A percentile compares a stretch with the other conserved stretches of the same genome.
These are phyloP conservation scores for Drosophila erecta DNA, from an alignment of 1,140 invertebrate species.

Conservation along the genomic window DNA sequence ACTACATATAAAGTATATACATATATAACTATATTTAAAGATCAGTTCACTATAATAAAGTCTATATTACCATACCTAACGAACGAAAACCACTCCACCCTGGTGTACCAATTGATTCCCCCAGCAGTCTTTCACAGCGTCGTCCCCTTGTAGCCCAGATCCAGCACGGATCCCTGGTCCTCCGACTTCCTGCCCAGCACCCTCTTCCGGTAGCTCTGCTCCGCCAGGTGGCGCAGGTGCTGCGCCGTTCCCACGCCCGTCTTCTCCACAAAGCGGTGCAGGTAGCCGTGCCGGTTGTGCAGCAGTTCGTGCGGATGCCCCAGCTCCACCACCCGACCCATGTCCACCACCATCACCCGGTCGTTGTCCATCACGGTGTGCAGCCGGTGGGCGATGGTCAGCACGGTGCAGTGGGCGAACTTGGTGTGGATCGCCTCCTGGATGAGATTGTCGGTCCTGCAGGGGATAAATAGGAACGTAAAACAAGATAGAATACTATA, in stretches of 20 bases:
- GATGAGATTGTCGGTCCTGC: conserved; percentile 89
- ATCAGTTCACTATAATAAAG: conserved; percentile 83
- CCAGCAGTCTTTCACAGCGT: conserved; percentile 69
- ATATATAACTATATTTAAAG: conserved; percentile 76
- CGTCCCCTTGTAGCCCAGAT: conserved; percentile 53
- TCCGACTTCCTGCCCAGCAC: conserved; percentile 38
- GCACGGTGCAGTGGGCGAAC: conserved; percentile 91
- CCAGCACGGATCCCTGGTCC: conserved; percentile 4
- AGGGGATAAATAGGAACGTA: conserved; percentile 19
- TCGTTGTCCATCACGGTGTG: conserved; percentile 93
- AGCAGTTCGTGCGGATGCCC: conserved; percentile 89
- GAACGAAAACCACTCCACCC: conserved; percentile 25
- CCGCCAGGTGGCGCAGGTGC: conserved; percentile 63
- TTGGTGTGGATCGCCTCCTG: conserved; percentile 90
- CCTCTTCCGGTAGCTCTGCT: conserved; percentile 74
- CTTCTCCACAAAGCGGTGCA: conserved; percentile 77
- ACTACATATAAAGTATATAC: conserved; percentile 67
- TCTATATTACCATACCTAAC: conserved; percentile 81
- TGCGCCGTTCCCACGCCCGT: conserved; percentile 69
- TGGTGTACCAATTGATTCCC: conserved; percentile 1
- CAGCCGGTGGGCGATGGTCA: conserved; percentile 93
- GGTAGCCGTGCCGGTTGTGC: conserved; percentile 86
- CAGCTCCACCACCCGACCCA: conserved; percentile 88
- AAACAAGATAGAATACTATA: too few relatives aligned
- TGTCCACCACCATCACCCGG: conserved; percentile 90